Base-by-base conservation (phyloP, 2,113 vertebrate species). In the Gadus macrocephalus region DNA sequence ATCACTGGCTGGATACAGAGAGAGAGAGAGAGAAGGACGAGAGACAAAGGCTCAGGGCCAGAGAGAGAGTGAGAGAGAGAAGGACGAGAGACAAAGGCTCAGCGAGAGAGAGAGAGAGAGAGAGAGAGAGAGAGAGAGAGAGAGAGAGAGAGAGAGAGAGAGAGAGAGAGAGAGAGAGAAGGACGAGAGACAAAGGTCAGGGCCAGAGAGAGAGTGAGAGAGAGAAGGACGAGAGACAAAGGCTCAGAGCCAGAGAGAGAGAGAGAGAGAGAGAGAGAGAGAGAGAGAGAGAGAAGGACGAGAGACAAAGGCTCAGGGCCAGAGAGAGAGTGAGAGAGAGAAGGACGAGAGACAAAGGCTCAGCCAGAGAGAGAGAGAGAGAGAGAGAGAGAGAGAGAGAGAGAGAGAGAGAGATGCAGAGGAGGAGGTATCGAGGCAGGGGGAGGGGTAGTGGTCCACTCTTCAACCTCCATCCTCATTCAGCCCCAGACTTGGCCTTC, bases 341-440 rank as follows among this genome's bases (percentile, higher is more conserved):
- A 2, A 49, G 42, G 42, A 49, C 2, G 53, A 31, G 53, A 12
- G 9, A 62, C 22, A 20, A 60, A 62, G 60, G 17, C 17, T n/a
- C 28, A 2, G 76, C 5, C 59, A 61, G 70, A 71, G 70, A 0
- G 31, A 73, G 61, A 0, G 31, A 73, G 61, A 35, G 15, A 69
- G 53, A 56, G 67, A 76, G 66, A 27, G 53, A 2, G 64, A 66
- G 58, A 25, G 22, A 62, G 14, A 62, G 22, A 27, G 61, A 62
- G 2, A 2, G 61, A 2, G 61, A 25, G 60, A 22, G 1, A 62
- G 19, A 20, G 60, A 62, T 35, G 67, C 49, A 65, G 71, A 66
- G 58, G 71, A 69, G 59, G 75, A 25, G 67, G 75, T 66, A 73
- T 69, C 65, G 66, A 65, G 42, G 42, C 3, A 49, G 42, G 42